These are phyloP conservation scores for Thermophis baileyi DNA, from an alignment of 2,113 vertebrate genomes.

Conservation along the genomic window DNA sequence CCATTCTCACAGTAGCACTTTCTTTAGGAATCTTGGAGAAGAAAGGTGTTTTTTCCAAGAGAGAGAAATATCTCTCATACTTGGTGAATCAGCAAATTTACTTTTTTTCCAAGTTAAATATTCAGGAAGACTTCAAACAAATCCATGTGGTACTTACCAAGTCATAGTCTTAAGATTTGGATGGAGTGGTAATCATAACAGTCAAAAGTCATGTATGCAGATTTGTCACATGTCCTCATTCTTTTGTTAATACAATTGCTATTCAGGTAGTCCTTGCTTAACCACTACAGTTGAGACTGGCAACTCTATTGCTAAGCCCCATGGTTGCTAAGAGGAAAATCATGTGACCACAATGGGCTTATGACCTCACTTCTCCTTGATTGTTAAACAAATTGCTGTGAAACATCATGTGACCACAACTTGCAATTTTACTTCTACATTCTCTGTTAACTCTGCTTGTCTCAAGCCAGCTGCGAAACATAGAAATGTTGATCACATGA, in stretches of 20 bases:
- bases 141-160: not conserved
- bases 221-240: not conserved
- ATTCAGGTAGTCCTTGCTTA: not conserved
- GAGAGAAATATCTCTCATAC: not conserved
- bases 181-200: not conserved
- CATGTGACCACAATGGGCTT: not conserved
- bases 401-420: not conserved
- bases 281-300: not conserved
- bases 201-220: not conserved
- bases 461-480: not conserved
- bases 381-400: not conserved
- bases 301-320: not conserved
- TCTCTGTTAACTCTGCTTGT: not conserved
- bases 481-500: not conserved
- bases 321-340: not conserved
- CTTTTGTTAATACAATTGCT: not conserved
- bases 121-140: not conserved
- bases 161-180: not conserved
- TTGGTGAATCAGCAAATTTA: not conserved
- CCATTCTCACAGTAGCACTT: not conserved
- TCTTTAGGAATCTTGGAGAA: not conserved
- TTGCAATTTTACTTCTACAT: not conserved
- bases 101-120: not conserved
- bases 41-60: not conserved
- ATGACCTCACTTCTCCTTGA: not conserved